Evolutionary conservation across 2,888 invertebrate species (phyloP), one percentile per base, ranked within the genome.

Genomic region (Lucinisca nassula): DNA sequence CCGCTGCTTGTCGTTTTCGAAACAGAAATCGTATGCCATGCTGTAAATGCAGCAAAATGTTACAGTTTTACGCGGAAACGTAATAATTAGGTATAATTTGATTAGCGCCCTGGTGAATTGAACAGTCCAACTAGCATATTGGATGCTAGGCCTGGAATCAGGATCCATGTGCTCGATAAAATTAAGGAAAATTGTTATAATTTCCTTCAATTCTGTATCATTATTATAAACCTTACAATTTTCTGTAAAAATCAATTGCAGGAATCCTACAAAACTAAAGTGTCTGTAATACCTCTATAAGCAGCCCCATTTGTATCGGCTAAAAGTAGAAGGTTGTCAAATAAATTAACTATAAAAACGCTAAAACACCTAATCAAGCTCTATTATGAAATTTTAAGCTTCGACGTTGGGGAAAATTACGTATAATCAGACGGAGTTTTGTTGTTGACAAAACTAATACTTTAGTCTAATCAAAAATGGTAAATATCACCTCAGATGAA

Each of bases 331-430:
- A 85, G 89, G 91, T 90, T 93, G 94, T 94, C 93, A 93, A 91
- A 93, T 93, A 93, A 94, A 94, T 93, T 93, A 93, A 93, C 92
- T 88, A 89, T 91, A 89, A 89, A 58, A 91, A 91, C 83, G 87
- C 88, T 89, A 91, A 90, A 92, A 87, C 90, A 85, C 89, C 92
- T 93, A 93, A 94, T 93, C 94, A 93, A 84, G 83, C 55, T 67
- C 92, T 92, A 94, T 94, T 94, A 93, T 93, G 93, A 93, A 94
- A 93, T 92, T 93, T 93, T 89, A 93, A 92, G 93, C 92, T 85
- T 84, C 90, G 87, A 86, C 91, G 89, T 87, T 84, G 89, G 86
- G 77, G 92, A 91, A 93, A 93, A 94, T 93, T 93, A 92, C 90
- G 90, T 92, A 91, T 93, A 93, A 94, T 94, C 93, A 92, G 88